These are phyloP conservation scores for Chrysochloris asiatica DNA, from an alignment of 2,113 vertebrate genomes.

Conservation along the genomic window DNA sequence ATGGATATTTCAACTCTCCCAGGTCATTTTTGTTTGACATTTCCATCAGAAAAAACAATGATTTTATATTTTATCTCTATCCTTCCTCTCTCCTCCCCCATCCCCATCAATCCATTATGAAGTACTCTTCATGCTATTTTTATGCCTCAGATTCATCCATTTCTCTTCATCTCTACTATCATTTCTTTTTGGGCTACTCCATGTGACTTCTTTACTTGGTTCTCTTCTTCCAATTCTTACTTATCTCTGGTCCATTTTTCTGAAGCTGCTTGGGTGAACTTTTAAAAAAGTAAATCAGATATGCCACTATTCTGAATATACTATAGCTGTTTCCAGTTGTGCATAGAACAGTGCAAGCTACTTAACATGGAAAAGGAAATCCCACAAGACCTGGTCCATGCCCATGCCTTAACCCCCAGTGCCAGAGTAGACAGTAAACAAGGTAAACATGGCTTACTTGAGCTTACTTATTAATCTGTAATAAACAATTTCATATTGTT, in stretches of 20 bases:
- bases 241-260: background rate
- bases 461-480: no score
- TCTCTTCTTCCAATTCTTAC: background rate
- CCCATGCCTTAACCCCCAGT: rapidly evolving
- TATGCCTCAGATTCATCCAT: background rate
- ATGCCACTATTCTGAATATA: background rate
- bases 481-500: no score
- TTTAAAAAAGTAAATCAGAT: background rate
- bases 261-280: background rate
- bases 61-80: background rate
- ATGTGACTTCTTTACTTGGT: background rate
- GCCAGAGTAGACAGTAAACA: no score
- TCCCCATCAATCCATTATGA: background rate
- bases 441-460: no score
- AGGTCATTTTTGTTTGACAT: background rate
- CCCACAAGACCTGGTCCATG: rapidly evolving
- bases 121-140: background rate
- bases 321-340: background rate
- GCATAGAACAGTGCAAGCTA: background rate
- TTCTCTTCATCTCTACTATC: background rate
- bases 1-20: background rate
- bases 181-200: background rate
- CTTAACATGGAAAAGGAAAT: background rate
- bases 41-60: background rate
- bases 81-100: background rate